These are phyloP conservation scores for Macrosoma leucophasiata DNA, from an alignment of 2,888 invertebrate species.

Conservation along the genomic window DNA sequence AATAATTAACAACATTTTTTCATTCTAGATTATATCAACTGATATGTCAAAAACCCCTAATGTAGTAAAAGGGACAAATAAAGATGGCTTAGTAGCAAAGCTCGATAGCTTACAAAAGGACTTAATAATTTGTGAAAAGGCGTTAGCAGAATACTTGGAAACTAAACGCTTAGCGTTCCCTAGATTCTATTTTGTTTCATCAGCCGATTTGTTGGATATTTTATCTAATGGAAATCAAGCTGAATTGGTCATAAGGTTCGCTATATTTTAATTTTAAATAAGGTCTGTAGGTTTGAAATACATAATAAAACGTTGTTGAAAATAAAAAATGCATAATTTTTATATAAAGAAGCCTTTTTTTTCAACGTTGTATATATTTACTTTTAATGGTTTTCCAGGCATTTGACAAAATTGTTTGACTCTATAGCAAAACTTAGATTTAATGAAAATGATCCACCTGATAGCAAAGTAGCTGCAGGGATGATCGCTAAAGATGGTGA, in stretches of 20 bases:
- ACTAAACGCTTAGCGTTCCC: slow-evolving; percentile 97
- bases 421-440: slow-evolving; percentile 93
- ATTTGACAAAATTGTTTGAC: slow-evolving; percentile 96
- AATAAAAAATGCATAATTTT: no score
- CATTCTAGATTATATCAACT: slow-evolving; percentile 79
- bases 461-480: slow-evolving; percentile 79
- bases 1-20: slow-evolving; percentile 21
- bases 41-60: slow-evolving; percentile 89
- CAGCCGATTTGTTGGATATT: slow-evolving; percentile 95
- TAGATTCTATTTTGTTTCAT: slow-evolving; percentile 97
- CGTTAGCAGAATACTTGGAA: slow-evolving; percentile 96
- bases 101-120: slow-evolving; percentile 90
- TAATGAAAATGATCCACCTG: slow-evolving; percentile 74
- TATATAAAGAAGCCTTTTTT: no score
- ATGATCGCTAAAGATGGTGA: slow-evolving; percentile 98
- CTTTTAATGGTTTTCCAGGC: slow-evolving; percentile 73
- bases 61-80: slow-evolving; percentile 93
- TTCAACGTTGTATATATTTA: background rate
- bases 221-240: slow-evolving; percentile 97
- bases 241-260: slow-evolving; percentile 81
- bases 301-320: no score
- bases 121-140: slow-evolving; percentile 95
- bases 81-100: slow-evolving; percentile 84
- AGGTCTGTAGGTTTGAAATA: no score
- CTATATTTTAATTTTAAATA: no score